Base-by-base conservation (phyloP, 2,797 vertebrate species). In the Bovichtus variegatus region DNA sequence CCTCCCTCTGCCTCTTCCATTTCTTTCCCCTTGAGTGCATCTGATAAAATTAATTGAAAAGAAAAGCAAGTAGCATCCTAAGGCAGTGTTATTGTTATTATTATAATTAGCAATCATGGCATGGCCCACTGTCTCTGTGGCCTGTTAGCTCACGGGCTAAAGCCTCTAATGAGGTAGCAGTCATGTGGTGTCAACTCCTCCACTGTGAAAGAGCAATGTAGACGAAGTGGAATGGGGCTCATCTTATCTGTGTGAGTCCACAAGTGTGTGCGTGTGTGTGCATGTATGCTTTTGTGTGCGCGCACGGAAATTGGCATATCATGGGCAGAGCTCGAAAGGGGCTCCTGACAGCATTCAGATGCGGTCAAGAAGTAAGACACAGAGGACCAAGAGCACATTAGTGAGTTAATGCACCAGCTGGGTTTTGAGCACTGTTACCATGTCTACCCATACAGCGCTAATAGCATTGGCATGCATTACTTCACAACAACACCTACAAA, bases 21-120 rank as follows among this genome's bases (percentile, higher is more conserved):
- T 80, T 73, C 78, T 81, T 82, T 81, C 71, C 85, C 85, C 91
- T 83, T 19, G 62, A 90, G 90, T 90, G 83, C 83, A 88, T 93
- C 87, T 93, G 90, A 94, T 94, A 91, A 93, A 94, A 94, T 93
- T 94, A 94, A 94, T 94, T 95, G 93, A 93, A 95, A 94, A 92
- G 91, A 92, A 93, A 93, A 93, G 90, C 91, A 93, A 93, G 93
- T 90, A 89, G 88, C 88, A 84, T 92, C 91, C 89, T 89, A 83
- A 94, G 92, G 92, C 93, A 88, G 85, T 92, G 91, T 92, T 94
- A 93, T 92, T 93, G 90, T 94, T 94, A 91, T 94, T 94, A 93
- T 94, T 91, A 90, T 94, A 94, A 95, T 95, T 94, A 95, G 91
- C 87, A 87, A 87, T 89, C 71, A 83, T 90, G 89, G 87, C 80